Conservation (phyloP, 2,113 vertebrate genomes). For the Bufo gargarizans region DNA sequence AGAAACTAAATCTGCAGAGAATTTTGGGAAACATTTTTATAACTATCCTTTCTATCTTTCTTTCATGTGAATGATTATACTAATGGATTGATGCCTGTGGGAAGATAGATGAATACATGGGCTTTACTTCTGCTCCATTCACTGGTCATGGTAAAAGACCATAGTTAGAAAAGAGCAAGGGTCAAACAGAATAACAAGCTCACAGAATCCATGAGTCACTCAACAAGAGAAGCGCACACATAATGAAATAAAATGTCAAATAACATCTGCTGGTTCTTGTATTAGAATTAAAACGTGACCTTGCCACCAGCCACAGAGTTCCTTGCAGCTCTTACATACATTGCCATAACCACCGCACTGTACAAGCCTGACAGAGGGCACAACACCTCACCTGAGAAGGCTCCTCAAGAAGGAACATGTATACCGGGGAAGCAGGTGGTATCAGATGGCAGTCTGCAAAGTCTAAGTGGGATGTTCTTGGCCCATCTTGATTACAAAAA, state of each 20-base stretch:
- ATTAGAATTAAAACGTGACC: constrained; percentile 10
- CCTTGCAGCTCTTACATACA: neutral
- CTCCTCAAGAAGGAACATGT: constrained; percentile 34
- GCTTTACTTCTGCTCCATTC: constrained; percentile 46
- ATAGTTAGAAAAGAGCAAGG: constrained; percentile 37
- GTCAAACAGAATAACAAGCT: constrained; percentile 50
- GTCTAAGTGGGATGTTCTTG: constrained; percentile 5
- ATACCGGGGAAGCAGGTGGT: neutral
- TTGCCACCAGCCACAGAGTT: neutral
- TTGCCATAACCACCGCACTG: neutral
- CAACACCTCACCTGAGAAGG: constrained; percentile 4
- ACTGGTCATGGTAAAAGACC: constrained; percentile 23
- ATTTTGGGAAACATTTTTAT: neutral
- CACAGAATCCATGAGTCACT: constrained; percentile 42
- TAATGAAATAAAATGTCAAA: constrained; percentile 44
- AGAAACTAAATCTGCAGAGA: neutral
- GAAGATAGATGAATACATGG: constrained; percentile 20
- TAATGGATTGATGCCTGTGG: constrained; percentile 36
- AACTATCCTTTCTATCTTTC: neutral
- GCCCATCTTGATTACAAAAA: constrained; percentile 18
- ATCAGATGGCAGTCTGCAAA: constrained; percentile 10
- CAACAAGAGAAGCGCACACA: constrained; percentile 11
- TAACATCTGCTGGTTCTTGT: constrained; percentile 23
- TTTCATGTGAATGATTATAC: neutral
- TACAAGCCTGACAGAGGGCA: neutral